A percentile compares a stretch with the other conserved stretches of the same genome.
These are phyloP conservation scores for Graptemys geographica DNA, from an alignment of 2,797 vertebrate species.

Conservation along the genomic window DNA sequence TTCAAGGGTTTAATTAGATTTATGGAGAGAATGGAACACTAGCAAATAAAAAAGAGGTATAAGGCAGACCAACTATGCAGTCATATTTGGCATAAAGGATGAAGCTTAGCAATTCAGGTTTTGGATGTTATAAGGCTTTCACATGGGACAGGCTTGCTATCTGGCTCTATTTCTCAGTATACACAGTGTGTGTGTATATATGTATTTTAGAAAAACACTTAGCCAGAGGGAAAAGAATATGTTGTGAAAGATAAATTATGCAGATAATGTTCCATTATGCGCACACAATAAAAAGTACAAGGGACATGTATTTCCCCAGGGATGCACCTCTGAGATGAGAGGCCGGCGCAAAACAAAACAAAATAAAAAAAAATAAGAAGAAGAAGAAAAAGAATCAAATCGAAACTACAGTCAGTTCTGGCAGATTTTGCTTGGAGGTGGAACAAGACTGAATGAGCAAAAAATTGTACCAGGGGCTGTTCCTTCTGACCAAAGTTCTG, in stretches of 20 bases:
- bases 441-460: conserved; percentile 65
- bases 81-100: neutral
- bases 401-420: conserved; percentile 46
- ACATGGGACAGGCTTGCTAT: neutral
- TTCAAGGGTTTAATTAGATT: neutral
- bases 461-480: conserved; percentile 55
- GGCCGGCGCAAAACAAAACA: conserved; percentile 26
- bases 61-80: neutral
- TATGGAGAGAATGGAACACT: neutral
- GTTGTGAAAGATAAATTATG: conserved; percentile 77
- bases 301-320: conserved; percentile 75
- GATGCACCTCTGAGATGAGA: conserved; percentile 46
- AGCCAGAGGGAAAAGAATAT: conserved; percentile 69
- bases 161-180: neutral
- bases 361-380: neutral
- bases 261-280: conserved; percentile 73
- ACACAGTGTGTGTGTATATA: neutral
- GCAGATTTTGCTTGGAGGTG: conserved; percentile 73
- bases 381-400: conserved; percentile 19
- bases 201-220: conserved; percentile 72
- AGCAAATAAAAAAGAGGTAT: neutral
- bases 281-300: conserved; percentile 69
- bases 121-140: neutral
- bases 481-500: conserved; percentile 52
- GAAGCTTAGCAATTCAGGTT: neutral